Conservation (phyloP, 2,888 invertebrate genomes). For the Lasioglossum morio region DNA sequence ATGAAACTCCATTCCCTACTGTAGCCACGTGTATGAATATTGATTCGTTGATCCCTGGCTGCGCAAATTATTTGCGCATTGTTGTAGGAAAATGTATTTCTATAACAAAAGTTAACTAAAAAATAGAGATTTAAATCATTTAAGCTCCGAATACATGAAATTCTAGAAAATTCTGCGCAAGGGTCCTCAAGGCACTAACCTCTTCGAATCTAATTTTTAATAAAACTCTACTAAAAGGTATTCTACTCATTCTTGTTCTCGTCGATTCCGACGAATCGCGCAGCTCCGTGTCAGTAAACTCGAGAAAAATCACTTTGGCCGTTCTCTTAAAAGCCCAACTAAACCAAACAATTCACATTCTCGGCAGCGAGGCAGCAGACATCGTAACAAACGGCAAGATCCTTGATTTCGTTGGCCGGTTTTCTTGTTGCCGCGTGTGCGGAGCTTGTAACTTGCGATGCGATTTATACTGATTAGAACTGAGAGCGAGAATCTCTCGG, state of each 20-base stretch:
- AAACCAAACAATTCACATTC: not conserved
- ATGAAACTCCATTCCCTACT: not conserved
- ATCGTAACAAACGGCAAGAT: not conserved
- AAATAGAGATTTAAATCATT: too few relatives aligned
- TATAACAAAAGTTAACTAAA: not conserved
- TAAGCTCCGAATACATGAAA: not conserved
- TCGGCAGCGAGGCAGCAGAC: not conserved
- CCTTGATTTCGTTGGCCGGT: not conserved
- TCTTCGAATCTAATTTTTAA: not conserved
- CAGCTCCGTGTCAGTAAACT: not conserved
- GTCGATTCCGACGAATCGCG: not conserved
- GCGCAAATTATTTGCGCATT: not conserved
- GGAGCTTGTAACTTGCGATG: constrained; percentile 39
- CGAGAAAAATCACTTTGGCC: not conserved
- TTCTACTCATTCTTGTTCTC: not conserved
- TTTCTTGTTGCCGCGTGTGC: not conserved
- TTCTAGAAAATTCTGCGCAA: not conserved
- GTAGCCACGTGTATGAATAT: not conserved
- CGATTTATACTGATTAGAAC: constrained; percentile 66
- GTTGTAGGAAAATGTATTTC: not conserved
- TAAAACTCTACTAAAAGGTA: not conserved
- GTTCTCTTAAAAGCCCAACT: not conserved
- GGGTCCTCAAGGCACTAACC: not conserved
- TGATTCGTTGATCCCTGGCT: not conserved
- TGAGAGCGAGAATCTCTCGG: constrained; percentile 21